Base-by-base conservation (phyloP, 1,140 invertebrate species). In the Sitophilus oryzae region DNA sequence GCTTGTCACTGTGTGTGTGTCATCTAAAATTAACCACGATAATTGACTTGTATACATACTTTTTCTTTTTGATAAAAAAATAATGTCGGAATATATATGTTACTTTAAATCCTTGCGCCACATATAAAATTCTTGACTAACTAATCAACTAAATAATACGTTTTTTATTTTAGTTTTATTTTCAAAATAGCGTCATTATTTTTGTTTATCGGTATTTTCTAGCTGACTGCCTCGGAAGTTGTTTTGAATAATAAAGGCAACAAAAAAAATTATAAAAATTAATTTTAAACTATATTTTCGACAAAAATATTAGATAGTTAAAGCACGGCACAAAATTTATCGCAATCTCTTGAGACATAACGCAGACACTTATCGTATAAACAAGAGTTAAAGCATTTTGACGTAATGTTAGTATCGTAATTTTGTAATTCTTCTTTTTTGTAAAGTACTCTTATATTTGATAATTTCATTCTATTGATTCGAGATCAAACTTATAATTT, bases 151-250 rank as follows among this genome's bases (percentile, higher is more conserved):
- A 59, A 59, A 51, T 45, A 46, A 56, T 49, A 55, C 30, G 30
- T 46, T 54, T 22, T 53, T 52, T 50, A 30, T 25, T 44, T 55
- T 41, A 43, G n/a, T n/a, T n/a, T n/a, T n/a, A n/a, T n/a, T n/a
- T n/a, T n/a, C n/a, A n/a, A n/a, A n/a, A n/a, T n/a, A n/a, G 53
- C 52, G 59, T 61, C 59, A 61, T 57, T 61, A 61, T 61, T 50
- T 61, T 61, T 61, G 59, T 57, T 57, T 49, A 61, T 61, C 59
- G 59, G 59, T 48, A 41, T 53, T 14, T 37, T n/a, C 6, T 16
- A 25, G 42, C 37, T 52, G 49, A 20, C 49, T 23, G 20, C 35
- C 15, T 20, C 16, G 35, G 35, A 46, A 25, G n/a, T 15, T 19
- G 9, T 25, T 1, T 46, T 30, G n/a, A 35, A 11, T 30, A 5